Evolutionary conservation across 2,888 invertebrate genomes (phyloP), one percentile per base, ranked within the genome.

Genomic region (Rosalia funebris): DNA sequence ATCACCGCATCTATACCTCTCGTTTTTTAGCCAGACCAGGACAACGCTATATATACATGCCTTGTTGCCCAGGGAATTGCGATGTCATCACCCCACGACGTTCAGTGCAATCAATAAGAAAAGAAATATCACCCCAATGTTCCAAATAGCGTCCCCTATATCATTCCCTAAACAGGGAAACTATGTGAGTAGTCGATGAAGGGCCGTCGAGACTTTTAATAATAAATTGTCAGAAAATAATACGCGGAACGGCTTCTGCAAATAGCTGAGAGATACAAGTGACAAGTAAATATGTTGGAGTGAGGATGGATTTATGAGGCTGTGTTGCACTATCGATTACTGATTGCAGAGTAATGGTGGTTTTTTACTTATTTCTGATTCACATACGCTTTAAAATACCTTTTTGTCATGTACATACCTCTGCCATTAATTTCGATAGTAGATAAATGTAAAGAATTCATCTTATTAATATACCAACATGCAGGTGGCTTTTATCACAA

Each of bases 261-360:
- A 69, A 71, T 68, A 69, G 65, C 62, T 56, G 31, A 56, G 63
- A 62, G 69, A 69, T 69, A 71, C 68, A 68, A 69, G 68, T 68
- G 71, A 71, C 71, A 71, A 68, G 67, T 68, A 69, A 71, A 71
- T 69, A 71, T 71, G 69, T 68, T 68, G 57, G 60, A 57, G 56
- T 46, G 39, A 16, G 42, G 36, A 57, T 20, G 50, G 47, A 63
- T 63, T 60, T 63, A 63, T 60, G 54, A 50, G 41, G 53, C 42
- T 59, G 44, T 45, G 45, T 41, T 52, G 56, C 53, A 55, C 45
- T 57, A 63, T 63, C 59, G 59, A 63, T 58, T 54, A 15, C n/a
- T n/a, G n/a, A n/a, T n/a, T n/a, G 12, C 41, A 44, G 46, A 46
- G 55, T 59, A 57, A 63, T 63, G 62, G 56, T 41, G 42, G 52